Base-by-base conservation (phyloP, 2,888 invertebrate species). In the Biston stratarius region DNA sequence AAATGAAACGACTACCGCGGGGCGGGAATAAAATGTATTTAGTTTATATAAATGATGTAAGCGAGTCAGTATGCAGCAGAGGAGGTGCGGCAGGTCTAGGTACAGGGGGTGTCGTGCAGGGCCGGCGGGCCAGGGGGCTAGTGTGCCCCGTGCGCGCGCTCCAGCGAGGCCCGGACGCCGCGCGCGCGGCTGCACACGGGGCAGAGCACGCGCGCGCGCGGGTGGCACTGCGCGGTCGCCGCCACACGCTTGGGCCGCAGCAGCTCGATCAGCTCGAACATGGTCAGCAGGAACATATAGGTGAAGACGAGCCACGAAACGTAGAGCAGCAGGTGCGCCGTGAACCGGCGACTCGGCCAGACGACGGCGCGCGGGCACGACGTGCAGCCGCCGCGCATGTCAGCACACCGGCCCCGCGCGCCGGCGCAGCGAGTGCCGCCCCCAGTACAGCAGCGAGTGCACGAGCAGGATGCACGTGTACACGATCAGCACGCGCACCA, bases 401-500 rank as follows among this genome's bases (percentile, higher is more conserved):
- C 52, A 48, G 40, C 63, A 64, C 45, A 48, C 34, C 11, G 10
- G 53, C 15, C 10, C 33, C 34, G 67, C 64, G 69, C 76, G 74
- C 58, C 70, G 60, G 52, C 83, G 83, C 72, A 86, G 70, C 57
- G 71, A 48, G 15, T 79, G 82, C 33, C 87, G 84, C 66, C 86
- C 83, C 84, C 85, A 86, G 80, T 86, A 83, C 67, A 89, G 77
- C 74, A 88, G 71, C 62, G 84, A 79, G 80, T 88, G 88, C 60
- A 87, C 80, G 51, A 85, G 58, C 61, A 88, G 60, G 67, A 88
- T 80, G 74, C 84, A 83, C 61, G 80, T 74, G 82, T 87, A 88
- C 42, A 88, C 59, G 15, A 88, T 56, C 47, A 88, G 77, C 72
- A 84, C 80, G 64, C 83, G 86, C 68, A 80, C 69, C 70, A 86